These are phyloP conservation scores for Plectropomus leopardus DNA, from an alignment of 2,113 vertebrate species.

Conservation along the genomic window DNA sequence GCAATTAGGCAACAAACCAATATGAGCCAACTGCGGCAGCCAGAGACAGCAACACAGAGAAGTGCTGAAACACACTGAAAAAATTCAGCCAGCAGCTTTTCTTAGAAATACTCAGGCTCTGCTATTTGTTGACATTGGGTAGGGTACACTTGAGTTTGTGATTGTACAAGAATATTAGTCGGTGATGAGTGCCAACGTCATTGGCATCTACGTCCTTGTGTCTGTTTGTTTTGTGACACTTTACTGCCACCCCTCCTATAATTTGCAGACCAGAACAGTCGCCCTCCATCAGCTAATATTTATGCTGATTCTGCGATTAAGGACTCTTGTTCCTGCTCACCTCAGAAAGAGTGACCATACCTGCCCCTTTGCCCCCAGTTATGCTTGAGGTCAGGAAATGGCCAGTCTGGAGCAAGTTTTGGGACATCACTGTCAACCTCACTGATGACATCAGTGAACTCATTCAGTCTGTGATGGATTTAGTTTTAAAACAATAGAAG, in stretches of 20 bases:
- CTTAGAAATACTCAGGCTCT: not conserved
- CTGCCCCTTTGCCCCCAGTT: no score
- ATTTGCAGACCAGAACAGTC: no score
- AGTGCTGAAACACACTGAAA: not conserved
- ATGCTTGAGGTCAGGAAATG: no score
- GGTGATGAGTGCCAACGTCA: not conserved
- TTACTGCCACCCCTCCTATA: not conserved
- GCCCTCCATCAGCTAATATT: no score
- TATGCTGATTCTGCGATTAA: no score
- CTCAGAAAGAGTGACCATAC: no score
- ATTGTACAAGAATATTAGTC: constrained; percentile 20
- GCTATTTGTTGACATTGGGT: not conserved
- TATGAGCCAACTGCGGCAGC: not conserved
- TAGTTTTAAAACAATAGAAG: no score
- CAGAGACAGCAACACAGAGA: not conserved
- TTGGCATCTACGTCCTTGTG: not conserved
- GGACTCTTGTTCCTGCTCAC: no score
- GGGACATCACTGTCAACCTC: no score
- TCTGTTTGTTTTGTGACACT: not conserved
- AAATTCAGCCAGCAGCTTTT: not conserved
- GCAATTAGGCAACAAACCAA: constrained; percentile 22
- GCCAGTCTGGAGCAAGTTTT: no score
- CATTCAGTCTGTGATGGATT: no score
- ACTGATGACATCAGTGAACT: no score
- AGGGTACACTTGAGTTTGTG: not conserved